These are phyloP conservation scores for Heptranchias perlo DNA, from an alignment of 2,113 vertebrate genomes.

Conservation along the genomic window DNA sequence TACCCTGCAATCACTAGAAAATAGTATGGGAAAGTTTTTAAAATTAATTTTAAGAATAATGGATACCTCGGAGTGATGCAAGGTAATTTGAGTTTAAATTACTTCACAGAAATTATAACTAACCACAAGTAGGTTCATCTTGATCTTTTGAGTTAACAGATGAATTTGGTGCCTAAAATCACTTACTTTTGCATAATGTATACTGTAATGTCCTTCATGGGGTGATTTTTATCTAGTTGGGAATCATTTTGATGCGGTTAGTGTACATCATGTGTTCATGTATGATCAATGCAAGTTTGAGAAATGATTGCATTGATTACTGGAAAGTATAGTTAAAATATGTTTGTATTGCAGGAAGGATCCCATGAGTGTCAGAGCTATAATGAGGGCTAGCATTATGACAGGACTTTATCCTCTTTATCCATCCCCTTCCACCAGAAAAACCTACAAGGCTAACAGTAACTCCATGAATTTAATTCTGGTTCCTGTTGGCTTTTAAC, in stretches of 20 bases:
- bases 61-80: neutral
- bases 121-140: neutral
- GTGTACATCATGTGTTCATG: neutral
- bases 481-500: neutral
- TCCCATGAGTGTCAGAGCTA: neutral
- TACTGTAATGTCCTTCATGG: neutral
- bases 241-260: neutral
- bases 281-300: neutral
- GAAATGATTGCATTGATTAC: neutral
- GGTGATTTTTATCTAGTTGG: neutral
- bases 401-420: neutral
- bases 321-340: neutral
- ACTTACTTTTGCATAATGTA: neutral
- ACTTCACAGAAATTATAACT: neutral
- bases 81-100: neutral
- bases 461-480: neutral
- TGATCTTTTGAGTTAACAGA: neutral
- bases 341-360: neutral
- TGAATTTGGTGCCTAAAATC: neutral
- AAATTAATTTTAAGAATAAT: neutral
- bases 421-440: neutral
- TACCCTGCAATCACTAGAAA: neutral
- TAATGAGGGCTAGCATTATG: neutral
- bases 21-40: neutral
- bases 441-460: neutral